Evolutionary conservation across 2,797 vertebrate genomes (phyloP).

Genomic region (Scolopax bukidnonensis): DNA sequence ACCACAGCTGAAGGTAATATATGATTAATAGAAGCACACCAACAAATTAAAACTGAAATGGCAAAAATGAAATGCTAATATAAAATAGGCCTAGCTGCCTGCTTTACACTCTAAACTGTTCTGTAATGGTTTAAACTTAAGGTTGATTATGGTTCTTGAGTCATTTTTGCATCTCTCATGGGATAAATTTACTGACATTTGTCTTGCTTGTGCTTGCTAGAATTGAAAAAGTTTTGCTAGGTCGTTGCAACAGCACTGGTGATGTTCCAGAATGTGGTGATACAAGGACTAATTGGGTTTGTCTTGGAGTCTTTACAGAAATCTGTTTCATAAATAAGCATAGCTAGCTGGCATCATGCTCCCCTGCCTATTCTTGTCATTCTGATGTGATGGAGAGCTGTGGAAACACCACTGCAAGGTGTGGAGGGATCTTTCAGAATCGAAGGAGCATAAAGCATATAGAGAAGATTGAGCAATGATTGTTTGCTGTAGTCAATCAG

Average conservation of each 20-base stretch:
- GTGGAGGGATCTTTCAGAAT: not conserved
- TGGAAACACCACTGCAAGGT: not conserved
- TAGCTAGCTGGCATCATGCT: not conserved
- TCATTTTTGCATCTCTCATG: not conserved
- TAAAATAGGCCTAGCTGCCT: not conserved
- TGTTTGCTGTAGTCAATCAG: not conserved
- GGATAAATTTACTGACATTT: not conserved
- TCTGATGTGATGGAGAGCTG: not conserved
- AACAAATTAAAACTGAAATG: not conserved
- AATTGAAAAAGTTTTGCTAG: not conserved
- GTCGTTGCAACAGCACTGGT: not conserved
- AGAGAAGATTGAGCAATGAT: not conserved
- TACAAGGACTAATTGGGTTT: not conserved
- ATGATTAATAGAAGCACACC: not conserved
- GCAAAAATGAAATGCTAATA: not conserved
- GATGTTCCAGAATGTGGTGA: not conserved
- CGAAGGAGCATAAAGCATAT: not conserved
- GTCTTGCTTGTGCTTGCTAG: not conserved
- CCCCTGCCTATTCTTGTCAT: not conserved
- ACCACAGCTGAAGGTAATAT: conserved; percentile 87
- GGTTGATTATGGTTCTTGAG: not conserved
- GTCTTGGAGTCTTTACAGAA: not conserved
- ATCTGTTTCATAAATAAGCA: not conserved
- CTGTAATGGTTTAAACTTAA: not conserved
- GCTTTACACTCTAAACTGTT: not conserved